phyloP scores from a whole-genome alignment of 2,797 vertebrate species.

The Manis pentadactyla region DNA sequence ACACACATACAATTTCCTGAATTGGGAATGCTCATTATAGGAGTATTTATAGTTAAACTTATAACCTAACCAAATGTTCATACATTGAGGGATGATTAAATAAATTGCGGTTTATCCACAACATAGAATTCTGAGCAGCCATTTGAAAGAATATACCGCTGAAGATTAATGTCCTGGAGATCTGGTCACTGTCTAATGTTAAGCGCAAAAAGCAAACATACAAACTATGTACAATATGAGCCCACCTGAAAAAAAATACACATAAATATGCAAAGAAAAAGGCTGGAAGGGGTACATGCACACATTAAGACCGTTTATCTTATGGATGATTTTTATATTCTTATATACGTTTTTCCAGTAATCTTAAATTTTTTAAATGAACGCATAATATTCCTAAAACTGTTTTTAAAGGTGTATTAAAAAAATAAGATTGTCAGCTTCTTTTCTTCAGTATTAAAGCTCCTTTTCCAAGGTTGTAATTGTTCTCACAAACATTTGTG shows the following conservation, averaged over 20 bases:
- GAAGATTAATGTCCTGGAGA: constrained; percentile 40
- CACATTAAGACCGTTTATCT: background rate
- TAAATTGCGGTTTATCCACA: background rate
- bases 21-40: background rate
- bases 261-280: background rate
- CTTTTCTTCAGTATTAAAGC: background rate
- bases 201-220: constrained; percentile 19
- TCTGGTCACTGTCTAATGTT: constrained; percentile 29
- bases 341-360: background rate
- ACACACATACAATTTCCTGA: background rate
- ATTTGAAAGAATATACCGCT: background rate
- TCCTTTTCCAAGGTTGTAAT: background rate
- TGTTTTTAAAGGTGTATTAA: background rate
- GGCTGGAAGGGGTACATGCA: background rate
- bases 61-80: constrained; percentile 2
- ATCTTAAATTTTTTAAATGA: background rate
- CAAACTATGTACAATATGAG: background rate
- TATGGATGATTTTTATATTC: constrained; percentile 2
- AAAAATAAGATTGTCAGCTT: background rate
- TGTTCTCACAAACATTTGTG: background rate
- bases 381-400: background rate
- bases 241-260: background rate
- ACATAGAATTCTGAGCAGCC: background rate
- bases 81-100: constrained; percentile 9
- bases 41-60: constrained; percentile 38